Percentiles rank a stretch among this genome's conserved stretches.
Conservation (phyloP, 2,113 vertebrate species). For the Struthidea cinerea region DNA sequence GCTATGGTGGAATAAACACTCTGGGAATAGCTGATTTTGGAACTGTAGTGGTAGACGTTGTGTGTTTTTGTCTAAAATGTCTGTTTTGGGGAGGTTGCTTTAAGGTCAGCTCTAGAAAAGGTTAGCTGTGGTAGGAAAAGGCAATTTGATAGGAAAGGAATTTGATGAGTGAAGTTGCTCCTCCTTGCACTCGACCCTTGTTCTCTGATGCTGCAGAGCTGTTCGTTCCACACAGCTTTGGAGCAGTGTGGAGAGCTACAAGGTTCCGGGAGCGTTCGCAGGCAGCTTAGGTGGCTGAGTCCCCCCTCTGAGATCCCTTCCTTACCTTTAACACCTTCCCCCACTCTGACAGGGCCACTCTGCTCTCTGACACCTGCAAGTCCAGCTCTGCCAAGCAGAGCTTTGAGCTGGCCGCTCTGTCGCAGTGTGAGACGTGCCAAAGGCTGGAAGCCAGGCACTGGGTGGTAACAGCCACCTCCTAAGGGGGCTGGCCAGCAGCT, state of each 20-base stretch:
- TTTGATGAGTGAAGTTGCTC: not conserved
- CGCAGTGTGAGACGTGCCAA: not conserved
- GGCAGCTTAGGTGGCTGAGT: not conserved
- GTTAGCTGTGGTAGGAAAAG: not conserved
- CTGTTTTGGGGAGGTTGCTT: not conserved
- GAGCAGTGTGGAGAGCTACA: rapidly evolving
- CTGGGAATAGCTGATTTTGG: not conserved
- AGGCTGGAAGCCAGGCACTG: not conserved
- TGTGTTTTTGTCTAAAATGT: not conserved
- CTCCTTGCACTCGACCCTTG: not conserved
- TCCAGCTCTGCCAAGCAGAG: not conserved
- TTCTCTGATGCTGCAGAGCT: not conserved
- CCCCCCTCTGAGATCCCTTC: not conserved
- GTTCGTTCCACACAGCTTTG: not conserved
- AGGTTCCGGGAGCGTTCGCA: not conserved
- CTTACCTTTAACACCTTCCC: not conserved
- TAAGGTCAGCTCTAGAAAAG: not conserved
- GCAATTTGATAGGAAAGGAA: not conserved
- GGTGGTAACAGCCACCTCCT: not conserved
- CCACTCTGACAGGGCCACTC: not conserved
- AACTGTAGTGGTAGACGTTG: too few species aligned
- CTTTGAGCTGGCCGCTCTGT: not conserved
- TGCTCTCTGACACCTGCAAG: not conserved
- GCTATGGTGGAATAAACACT: not conserved
- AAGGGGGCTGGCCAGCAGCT: not conserved